phyloP scores from a whole-genome alignment of 2,113 vertebrate species.

The Chitala chitala region DNA sequence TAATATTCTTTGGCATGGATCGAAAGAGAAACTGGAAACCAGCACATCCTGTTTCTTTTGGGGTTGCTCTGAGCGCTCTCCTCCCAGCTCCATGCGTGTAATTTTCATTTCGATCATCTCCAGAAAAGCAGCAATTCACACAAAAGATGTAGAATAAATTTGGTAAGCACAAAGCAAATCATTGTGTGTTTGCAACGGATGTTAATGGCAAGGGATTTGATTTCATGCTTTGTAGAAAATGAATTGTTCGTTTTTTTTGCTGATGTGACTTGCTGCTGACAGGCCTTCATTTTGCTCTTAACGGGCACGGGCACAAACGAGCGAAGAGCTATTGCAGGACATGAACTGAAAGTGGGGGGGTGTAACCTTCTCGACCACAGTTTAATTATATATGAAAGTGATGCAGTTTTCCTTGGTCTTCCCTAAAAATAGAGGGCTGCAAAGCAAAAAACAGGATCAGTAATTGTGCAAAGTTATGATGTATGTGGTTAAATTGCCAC shows the following conservation, averaged over 20 bases:
- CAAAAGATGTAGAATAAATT: not conserved
- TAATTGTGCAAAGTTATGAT: too few relatives aligned
- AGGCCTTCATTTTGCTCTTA: not conserved
- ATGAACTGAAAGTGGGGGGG: too few relatives aligned
- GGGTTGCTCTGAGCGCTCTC: too few relatives aligned
- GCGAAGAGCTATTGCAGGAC: too few relatives aligned
- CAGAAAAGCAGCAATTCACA: not conserved
- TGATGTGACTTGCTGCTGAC: not conserved
- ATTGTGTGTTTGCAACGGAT: not conserved
- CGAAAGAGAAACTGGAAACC: not conserved
- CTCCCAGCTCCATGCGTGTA: not conserved
- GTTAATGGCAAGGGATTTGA: not conserved
- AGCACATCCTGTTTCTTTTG: not conserved
- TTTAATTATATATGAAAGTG: too few relatives aligned
- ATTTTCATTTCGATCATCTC: not conserved
- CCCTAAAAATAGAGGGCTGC: too few relatives aligned
- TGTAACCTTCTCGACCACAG: too few relatives aligned
- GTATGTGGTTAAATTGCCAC: too few relatives aligned
- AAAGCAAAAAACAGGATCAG: too few relatives aligned
- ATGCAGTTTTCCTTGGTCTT: too few relatives aligned
- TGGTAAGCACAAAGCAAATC: not conserved
- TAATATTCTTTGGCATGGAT: not conserved
- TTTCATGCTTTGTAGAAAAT: slow-evolving; percentile 16
- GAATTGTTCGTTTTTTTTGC: not conserved
- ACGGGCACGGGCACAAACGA: too few relatives aligned